Conservation (phyloP, 2,888 invertebrate genomes). For the Nomada lathburiana region DNA sequence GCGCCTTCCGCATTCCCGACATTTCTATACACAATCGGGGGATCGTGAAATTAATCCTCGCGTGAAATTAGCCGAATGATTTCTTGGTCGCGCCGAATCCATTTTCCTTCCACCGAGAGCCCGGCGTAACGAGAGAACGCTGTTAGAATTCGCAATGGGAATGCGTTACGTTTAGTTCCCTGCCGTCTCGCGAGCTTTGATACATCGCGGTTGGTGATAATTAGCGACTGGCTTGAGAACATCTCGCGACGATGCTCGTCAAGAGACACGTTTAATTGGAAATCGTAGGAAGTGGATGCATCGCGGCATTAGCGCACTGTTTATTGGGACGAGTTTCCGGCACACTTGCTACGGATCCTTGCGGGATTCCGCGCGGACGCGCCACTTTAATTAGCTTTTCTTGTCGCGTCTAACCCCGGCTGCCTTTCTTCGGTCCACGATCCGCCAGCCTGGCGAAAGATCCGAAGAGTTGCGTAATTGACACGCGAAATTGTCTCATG, state of each 20-base stretch:
- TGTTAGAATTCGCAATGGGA: not conserved
- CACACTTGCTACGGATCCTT: conserved; percentile 51
- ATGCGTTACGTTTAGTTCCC: conserved; percentile 7
- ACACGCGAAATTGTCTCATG: conserved; percentile 71
- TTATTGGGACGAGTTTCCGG: conserved; percentile 47
- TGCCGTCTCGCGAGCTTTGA: not conserved
- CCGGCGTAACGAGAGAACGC: not conserved
- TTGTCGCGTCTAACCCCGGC: not conserved
- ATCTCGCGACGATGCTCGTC: conserved; percentile 33
- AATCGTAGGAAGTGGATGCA: conserved; percentile 46
- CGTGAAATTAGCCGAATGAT: too few species aligned
- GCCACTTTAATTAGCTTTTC: conserved; percentile 68
- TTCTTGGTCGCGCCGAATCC: too few species aligned
- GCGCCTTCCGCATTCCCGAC: too few species aligned
- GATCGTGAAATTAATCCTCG: too few species aligned
- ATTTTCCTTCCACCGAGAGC: not conserved
- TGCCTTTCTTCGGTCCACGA: conserved; percentile 42
- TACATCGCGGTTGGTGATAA: conserved; percentile 28
- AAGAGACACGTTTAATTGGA: conserved; percentile 48
- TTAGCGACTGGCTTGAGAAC: conserved; percentile 37
- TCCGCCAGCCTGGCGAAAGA: conserved; percentile 39
- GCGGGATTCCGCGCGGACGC: conserved; percentile 37
- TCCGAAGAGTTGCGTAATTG: conserved; percentile 60
- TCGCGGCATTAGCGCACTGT: conserved; percentile 42
- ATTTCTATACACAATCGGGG: too few species aligned